Evolutionary conservation across 2,797 vertebrate genomes (phyloP).

Genomic region (Sparus aurata): DNA sequence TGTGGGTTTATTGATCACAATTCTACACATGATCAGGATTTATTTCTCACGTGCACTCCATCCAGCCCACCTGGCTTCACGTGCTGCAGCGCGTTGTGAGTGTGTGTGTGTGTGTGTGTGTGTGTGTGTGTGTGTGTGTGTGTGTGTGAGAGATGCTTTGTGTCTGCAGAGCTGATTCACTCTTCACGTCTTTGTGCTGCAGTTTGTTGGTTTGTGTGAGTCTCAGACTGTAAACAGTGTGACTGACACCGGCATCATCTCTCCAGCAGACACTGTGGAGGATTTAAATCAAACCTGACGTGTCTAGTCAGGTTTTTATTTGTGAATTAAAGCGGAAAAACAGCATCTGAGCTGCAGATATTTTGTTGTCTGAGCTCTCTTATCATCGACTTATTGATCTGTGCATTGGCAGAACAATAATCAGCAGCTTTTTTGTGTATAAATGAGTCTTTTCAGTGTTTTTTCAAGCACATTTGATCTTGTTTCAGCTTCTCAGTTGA

Average conservation of each 20-base stretch:
- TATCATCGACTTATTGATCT: background rate
- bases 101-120: background rate
- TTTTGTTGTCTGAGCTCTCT: background rate
- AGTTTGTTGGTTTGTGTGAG: background rate
- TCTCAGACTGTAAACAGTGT: constrained; percentile 30
- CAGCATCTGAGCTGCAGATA: constrained; percentile 6
- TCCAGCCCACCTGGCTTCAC: background rate
- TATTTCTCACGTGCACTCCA: constrained; percentile 5
- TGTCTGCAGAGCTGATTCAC: constrained; percentile 58
- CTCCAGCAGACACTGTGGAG: background rate
- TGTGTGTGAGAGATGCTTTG: constrained; percentile 49
- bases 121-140: background rate
- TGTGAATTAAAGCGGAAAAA: too few species aligned
- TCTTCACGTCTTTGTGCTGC: constrained; percentile 57
- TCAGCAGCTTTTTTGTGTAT: background rate
- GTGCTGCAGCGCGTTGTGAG: constrained; percentile 7
- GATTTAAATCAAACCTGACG: background rate
- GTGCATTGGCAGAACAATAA: background rate
- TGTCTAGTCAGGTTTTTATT: too few species aligned
- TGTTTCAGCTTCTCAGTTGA: background rate
- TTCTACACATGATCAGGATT: background rate
- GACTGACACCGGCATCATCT: constrained; percentile 5
- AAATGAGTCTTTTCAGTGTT: fast-evolving
- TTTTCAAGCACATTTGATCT: background rate
- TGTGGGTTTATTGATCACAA: constrained; percentile 5